Evolutionary conservation across 37 sponge, comb jelly and placozoan genomes (phyloP), one percentile per base, ranked within the genome.

Genomic region (Agelas oroides): DNA sequence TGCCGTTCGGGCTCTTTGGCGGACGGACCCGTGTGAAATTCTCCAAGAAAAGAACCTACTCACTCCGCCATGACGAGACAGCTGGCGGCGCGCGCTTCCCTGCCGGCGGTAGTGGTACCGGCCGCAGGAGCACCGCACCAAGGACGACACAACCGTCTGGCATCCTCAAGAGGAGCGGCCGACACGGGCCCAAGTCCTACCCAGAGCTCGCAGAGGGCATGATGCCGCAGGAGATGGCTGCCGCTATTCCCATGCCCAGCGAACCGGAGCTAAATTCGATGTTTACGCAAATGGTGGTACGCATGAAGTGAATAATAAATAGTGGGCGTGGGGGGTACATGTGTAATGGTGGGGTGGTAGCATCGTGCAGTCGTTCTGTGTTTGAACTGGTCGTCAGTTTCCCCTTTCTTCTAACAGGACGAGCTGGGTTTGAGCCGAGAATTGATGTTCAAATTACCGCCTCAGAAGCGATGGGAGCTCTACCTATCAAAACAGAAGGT

Each of bases 381-480:
- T 19, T 56, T 56, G 18, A 19, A 19, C 15, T 56, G 15, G 58
- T 56, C 18, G 15, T 56, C 58, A 56, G 58, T 18, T 56, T 56
- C 58, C n/a, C n/a, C n/a, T n/a, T n/a, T n/a, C n/a, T n/a, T n/a
- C n/a, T n/a, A n/a, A 25, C 75, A 93, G 94, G 90, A 89, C 55
- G 94, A 93, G 41, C 73, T 93, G 62, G 94, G 89, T 24, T 70
- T 93, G 37, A 93, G 74, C 35, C 55, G 85, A 68, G 87, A 77
- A 37, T 53, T 86, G 24, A 86, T 93, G 90, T 76, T 84, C n/a
- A 59, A 85, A 27, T 58, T 93, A 25, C 81, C 94, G 27, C 73
- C 65, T 31, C 85, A 94, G 75, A 90, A 89, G 85, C 83, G 78
- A 71, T 94, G 94, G 94, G 88, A 85, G 76, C 73, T 93, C 27